Conservation (phyloP, 2,797 vertebrate species). For the Gymnothorax javanicus region DNA sequence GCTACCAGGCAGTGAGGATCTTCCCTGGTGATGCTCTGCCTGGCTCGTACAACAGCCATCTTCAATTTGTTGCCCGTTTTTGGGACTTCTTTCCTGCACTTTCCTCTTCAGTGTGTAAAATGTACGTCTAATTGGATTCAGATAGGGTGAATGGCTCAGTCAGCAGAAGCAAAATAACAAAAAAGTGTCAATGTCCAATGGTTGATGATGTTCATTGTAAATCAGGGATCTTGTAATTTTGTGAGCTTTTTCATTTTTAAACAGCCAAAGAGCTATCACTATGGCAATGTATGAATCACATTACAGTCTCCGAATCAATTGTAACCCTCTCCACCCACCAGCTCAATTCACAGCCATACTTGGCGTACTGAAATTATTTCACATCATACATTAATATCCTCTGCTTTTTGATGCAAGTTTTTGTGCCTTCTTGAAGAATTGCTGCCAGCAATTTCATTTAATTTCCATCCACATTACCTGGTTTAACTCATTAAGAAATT, state of each 20-base stretch:
- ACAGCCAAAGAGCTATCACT: conserved; percentile 12
- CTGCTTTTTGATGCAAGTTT: not conserved
- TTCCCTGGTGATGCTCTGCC: no score
- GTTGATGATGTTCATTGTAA: not conserved
- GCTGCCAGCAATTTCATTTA: not conserved
- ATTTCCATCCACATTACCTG: not conserved
- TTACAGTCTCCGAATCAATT: conserved; percentile 32
- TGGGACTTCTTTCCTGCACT: no score
- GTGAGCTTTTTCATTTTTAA: conserved; percentile 31
- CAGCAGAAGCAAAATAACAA: no score
- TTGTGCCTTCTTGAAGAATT: not conserved
- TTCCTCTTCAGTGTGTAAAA: no score
- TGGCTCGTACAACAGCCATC: no score
- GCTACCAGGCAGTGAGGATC: no score
- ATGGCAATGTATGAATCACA: conserved; percentile 24
- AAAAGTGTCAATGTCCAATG: no score
- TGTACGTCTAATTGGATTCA: no score
- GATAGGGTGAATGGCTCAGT: no score
- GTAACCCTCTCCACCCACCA: conserved; percentile 24
- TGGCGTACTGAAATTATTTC: not conserved
- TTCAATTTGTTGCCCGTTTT: no score
- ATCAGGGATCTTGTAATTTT: conserved; percentile 10
- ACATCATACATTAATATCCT: conserved; percentile 13
- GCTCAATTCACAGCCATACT: conserved; percentile 19
- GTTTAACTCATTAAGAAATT: not conserved